Conservation (phyloP, 2,888 invertebrate species). For the Tiliacea aurago region DNA sequence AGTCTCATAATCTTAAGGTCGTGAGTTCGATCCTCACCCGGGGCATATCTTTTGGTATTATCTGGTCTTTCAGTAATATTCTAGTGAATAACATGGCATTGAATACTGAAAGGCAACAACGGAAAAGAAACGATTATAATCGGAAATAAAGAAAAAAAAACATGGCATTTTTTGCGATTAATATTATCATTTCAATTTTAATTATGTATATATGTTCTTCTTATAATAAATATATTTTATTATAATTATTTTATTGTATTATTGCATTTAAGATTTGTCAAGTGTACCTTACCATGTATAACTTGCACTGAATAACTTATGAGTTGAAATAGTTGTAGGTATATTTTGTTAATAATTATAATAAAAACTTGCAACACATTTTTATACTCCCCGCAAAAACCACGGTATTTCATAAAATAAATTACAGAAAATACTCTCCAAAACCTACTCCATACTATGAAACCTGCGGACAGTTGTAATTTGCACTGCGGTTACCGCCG, state of each 20-base stretch:
- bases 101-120: neutral
- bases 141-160: neutral
- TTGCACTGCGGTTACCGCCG: constrained; percentile 60
- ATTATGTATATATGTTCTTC: too few species aligned
- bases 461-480: constrained; percentile 60
- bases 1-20: constrained; percentile 98
- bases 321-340: too few species aligned
- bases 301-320: too few species aligned
- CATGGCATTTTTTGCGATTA: neutral
- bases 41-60: constrained; percentile 89
- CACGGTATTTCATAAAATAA: neutral
- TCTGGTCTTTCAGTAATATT: neutral
- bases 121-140: neutral
- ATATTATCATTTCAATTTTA: too few species aligned
- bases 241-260: too few species aligned
- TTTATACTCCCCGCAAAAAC: too few species aligned
- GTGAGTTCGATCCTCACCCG: constrained; percentile 98
- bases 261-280: too few species aligned
- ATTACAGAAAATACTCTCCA: neutral
- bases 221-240: too few species aligned
- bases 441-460: constrained; percentile 46
- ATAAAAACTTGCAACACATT: neutral
- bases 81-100: neutral
- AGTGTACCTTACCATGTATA: too few species aligned
- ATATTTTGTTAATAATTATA: too few species aligned